Base-by-base conservation (phyloP, 1,140 invertebrate genomes). In the Formica exsecta region DNA sequence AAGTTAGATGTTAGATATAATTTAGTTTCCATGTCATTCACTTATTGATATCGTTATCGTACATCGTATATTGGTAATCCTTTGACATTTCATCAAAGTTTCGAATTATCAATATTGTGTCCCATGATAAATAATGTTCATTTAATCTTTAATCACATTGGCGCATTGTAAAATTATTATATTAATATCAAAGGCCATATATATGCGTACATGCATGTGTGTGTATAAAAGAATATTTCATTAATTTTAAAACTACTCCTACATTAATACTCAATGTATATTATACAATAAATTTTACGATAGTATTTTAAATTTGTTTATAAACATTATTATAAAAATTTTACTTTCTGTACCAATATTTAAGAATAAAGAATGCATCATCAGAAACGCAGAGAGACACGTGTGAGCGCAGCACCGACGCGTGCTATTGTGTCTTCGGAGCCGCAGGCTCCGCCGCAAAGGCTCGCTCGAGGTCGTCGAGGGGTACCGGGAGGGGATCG, bases 401-500 rank as follows among this genome's bases (percentile, higher is more conserved):
- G 13, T 38, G 29, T 36, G 8, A 54, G 22, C 32, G 22, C 62
- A 25, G 16, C 22, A 22, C n/a, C 36, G 44, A 22, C 29, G 32
- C 48, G 29, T 48, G 44, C 48, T 32, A 32, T 70, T 70, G 76
- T 80, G 76, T n/a, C 11, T 54, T 48, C 11, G 9, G 29, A 68
- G 61, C 57, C 13, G 65, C 68, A 73, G n/a, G n/a, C 19, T 54
- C 59, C 13, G 51, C 36, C 59, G 13, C 16, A 32, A 68, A 84
- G 44, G 59, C 41, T 75, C 9, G 29, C n/a, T 61, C n/a, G 32
- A 11, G 85, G 87, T 48, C 38, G 85, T 80, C 51, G 85, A 74
- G 85, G 38, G 57, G 11, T 22, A 44, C 11, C 38, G 66, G 57
- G 66, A 54, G 22, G 19, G 48, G 48, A 51, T 51, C 48, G 6